Base-by-base conservation (phyloP, 2,888 invertebrate genomes). In the Apomyelois bistriatella region DNA sequence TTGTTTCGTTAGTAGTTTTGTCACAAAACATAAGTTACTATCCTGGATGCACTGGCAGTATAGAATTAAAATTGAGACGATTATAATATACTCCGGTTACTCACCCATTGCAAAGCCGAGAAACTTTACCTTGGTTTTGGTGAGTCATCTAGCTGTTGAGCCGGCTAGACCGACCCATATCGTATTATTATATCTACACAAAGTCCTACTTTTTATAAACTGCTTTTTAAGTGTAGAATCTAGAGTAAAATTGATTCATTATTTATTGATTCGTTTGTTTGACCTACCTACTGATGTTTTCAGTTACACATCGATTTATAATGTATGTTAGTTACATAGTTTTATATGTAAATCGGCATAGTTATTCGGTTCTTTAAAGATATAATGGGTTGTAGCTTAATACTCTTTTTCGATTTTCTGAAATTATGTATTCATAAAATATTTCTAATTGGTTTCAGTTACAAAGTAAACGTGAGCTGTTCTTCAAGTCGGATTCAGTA, bases 381-480 rank as follows among this genome's bases (percentile, higher is more conserved):
- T 7, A 28, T 28, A 28, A 28, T 28, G 7, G 3, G 28, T 28
- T 7, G 28, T 28, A 5, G 28, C 7, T 22, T 22, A 22, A 22
- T 22, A 5, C 22, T 22, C 2, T 22, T 3, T 22, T 3, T 22
- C 5, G 22, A 22, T 22, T 3, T 32, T 7, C 3, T 32, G 7
- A 32, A 32, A 32, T 32, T 3, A 4, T 22, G 5, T 35, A 35
- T 35, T 35, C 2, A 35, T 35, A 3, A 3, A n/a, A 7, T 40
- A 10, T 15, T 48, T 48, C 1, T 50, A 54, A 59, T 85, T 65
- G 46, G 62, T 91, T 92, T 13, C 92, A 95, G 94, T 92, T 95
- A 82, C 95, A 95, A 90, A 94, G 93, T 81, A 96, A 96, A 91
- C 93, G 96, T 70, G 96, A 96, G 91, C 92, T 96, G 90, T 96